Evolutionary conservation across 2,888 invertebrate species (phyloP).

Genomic region (Acrocera orbiculus): DNA sequence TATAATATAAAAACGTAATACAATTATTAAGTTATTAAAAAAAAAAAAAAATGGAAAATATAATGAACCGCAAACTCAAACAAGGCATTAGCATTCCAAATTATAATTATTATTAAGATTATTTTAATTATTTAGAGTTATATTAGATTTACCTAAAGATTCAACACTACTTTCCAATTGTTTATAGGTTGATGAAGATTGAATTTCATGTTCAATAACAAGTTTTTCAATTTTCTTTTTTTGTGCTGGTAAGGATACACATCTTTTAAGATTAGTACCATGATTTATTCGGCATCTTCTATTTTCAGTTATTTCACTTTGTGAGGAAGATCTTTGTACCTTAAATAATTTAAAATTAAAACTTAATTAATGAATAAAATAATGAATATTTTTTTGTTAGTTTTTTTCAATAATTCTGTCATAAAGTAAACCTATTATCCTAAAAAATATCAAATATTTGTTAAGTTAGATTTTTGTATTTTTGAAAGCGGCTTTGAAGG

Average conservation of each 20-base stretch:
- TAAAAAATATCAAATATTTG: neutral
- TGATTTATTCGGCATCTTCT: constrained; percentile 28
- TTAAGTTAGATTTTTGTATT: neutral
- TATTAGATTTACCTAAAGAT: constrained; percentile 24
- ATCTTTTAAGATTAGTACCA: constrained; percentile 35
- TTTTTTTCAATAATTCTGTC: too few species aligned
- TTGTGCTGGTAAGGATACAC: constrained; percentile 37
- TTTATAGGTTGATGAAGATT: constrained; percentile 16
- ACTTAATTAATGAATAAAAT: constrained; percentile 8
- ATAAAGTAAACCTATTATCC: neutral
- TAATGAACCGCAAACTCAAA: neutral
- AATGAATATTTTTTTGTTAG: neutral
- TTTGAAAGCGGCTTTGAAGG: too few species aligned
- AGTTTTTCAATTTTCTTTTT: constrained; percentile 12
- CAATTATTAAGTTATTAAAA: too few species aligned
- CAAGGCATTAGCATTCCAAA: too few species aligned
- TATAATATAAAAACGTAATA: neutral
- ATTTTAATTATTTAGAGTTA: neutral
- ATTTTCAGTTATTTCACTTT: constrained; percentile 35
- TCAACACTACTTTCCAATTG: constrained; percentile 28
- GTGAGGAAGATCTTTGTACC: constrained; percentile 39
- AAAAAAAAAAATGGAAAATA: too few species aligned
- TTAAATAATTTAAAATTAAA: constrained; percentile 8
- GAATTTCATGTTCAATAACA: constrained; percentile 14
- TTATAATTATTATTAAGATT: too few species aligned